Conservation (phyloP, 2,888 invertebrate genomes). For the Carcina quercana region DNA sequence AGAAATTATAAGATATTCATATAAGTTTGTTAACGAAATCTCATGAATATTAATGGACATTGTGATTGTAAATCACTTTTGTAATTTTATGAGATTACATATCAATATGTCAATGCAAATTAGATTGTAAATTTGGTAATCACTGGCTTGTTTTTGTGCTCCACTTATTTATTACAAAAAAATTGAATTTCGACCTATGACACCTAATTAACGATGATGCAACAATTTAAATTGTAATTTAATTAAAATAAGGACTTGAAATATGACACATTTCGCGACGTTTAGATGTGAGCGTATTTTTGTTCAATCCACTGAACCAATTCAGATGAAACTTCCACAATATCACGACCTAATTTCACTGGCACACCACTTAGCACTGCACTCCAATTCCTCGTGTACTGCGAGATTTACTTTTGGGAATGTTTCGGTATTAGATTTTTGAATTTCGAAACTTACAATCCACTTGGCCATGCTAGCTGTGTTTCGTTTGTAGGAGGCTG, state of each 20-base stretch:
- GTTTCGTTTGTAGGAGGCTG: constrained; percentile 41
- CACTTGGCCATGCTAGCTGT: constrained; percentile 61
- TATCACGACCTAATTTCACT: constrained; percentile 14
- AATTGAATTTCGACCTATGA: not conserved
- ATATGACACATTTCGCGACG: not conserved
- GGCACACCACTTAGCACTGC: constrained; percentile 51
- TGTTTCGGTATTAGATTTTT: not conserved
- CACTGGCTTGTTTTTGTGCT: not conserved
- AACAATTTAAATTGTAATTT: not conserved
- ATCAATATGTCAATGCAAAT: not conserved
- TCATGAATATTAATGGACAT: constrained; percentile 19
- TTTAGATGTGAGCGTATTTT: constrained; percentile 1
- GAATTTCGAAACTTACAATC: constrained; percentile 59
- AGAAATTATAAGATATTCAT: too few relatives aligned
- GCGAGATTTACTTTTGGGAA: constrained; percentile 1
- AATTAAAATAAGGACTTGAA: too few relatives aligned
- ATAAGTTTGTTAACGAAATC: constrained; percentile 15
- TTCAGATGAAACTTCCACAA: constrained; percentile 13
- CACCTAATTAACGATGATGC: not conserved
- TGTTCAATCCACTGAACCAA: constrained; percentile 3
- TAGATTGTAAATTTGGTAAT: not conserved
- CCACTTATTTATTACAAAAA: not conserved
- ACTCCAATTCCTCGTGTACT: constrained; percentile 50
- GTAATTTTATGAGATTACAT: not conserved
- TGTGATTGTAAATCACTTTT: constrained; percentile 4